phyloP scores from a whole-genome alignment of 2,888 invertebrate genomes.

The Athripsodes cinereus region DNA sequence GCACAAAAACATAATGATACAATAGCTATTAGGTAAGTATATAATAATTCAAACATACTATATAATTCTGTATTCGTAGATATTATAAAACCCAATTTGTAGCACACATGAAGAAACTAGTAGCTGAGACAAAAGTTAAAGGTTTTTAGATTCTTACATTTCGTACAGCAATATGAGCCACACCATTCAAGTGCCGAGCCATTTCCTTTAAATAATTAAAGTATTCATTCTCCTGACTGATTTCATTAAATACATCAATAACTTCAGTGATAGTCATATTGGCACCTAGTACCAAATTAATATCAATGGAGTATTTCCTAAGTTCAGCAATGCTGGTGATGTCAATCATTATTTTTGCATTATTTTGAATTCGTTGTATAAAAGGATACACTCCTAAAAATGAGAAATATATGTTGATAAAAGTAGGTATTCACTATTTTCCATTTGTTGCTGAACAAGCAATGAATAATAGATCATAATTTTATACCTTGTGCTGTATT shows the following conservation, averaged over 20 bases:
- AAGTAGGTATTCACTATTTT: too few species aligned
- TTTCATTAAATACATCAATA: constrained; percentile 42
- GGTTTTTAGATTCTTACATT: constrained; percentile 67
- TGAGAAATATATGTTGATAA: too few species aligned
- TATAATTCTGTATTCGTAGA: too few species aligned
- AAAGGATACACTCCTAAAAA: constrained; percentile 44
- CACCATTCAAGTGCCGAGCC: constrained; percentile 59
- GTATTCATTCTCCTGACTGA: constrained; percentile 39
- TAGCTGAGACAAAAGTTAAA: too few species aligned
- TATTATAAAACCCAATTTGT: too few species aligned
- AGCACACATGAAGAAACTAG: too few species aligned
- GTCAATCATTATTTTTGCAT: constrained; percentile 52
- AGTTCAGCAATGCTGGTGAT: constrained; percentile 53
- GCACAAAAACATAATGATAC: neutral
- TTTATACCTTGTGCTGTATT: constrained; percentile 66
- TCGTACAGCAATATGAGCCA: constrained; percentile 66
- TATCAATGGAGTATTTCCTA: constrained; percentile 35
- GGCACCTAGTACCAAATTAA: constrained; percentile 51
- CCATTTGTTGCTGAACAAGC: too few species aligned
- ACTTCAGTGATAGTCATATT: constrained; percentile 51
- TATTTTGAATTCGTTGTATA: constrained; percentile 30
- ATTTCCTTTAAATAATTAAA: constrained; percentile 56
- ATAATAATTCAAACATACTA: too few species aligned
- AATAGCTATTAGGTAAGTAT: too few species aligned
- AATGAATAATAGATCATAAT: neutral